Conservation (phyloP, 92 coral and sea anemone genomes). For the Epizoanthus illoricatus region DNA sequence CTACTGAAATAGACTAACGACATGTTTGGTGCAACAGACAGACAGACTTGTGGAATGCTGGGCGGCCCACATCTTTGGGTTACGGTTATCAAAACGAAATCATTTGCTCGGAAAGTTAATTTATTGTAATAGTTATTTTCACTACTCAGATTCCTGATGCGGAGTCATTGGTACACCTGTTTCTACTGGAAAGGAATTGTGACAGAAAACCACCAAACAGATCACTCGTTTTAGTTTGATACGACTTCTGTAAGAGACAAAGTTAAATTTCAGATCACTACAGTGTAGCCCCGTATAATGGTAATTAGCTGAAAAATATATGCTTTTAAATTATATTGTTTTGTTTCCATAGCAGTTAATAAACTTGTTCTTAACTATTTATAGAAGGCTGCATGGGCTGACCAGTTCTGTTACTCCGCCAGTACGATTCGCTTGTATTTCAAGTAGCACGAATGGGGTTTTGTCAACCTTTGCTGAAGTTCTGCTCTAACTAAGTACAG, state of each 20-base stretch:
- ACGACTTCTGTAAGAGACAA: neutral
- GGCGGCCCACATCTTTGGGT: neutral
- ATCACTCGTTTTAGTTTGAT: neutral
- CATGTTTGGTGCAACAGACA: conserved; percentile 17
- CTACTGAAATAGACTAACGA: conserved; percentile 3
- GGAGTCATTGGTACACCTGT: neutral
- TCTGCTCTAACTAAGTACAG: too few species aligned
- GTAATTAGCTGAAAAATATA: neutral
- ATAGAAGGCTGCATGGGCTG: too few species aligned
- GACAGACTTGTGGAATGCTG: conserved; percentile 36
- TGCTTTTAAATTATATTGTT: neutral
- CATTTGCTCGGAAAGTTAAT: conserved; percentile 30
- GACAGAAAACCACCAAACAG: neutral
- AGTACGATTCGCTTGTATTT: too few species aligned
- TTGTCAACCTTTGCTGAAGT: too few species aligned
- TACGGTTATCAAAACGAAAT: conserved; percentile 20
- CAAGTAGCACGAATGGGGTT: too few species aligned
- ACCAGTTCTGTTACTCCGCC: too few species aligned
- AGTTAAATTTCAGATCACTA: neutral
- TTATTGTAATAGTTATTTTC: conserved; percentile 20
- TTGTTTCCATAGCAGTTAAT: neutral
- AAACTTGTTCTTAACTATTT: neutral
- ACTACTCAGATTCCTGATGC: neutral
- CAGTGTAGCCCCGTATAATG: conserved; percentile 1
- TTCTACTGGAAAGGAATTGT: neutral